A percentile compares a stretch with the other conserved stretches of the same genome.
Conservation (phyloP, 2,888 invertebrate genomes). For the Cheilosia variabilis region DNA sequence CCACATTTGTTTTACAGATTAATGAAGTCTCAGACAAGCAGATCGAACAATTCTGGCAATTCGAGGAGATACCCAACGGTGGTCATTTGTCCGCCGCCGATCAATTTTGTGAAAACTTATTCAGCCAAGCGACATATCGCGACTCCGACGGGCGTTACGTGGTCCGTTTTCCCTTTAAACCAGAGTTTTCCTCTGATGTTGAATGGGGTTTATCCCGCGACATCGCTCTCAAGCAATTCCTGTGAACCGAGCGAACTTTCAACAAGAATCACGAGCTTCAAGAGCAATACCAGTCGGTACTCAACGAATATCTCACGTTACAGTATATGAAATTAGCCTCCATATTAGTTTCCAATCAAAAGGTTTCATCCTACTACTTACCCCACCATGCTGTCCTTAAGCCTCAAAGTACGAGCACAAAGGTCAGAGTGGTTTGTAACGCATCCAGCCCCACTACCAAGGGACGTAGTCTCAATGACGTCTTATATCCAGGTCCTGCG, state of each 20-base stretch:
- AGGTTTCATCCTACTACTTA: constrained; percentile 1
- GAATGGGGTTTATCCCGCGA: background rate
- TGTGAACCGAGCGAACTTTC: background rate
- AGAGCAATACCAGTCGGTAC: background rate
- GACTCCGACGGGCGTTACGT: background rate
- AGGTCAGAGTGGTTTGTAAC: constrained; percentile 76
- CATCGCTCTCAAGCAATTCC: background rate
- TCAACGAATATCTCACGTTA: background rate
- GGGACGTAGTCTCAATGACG: constrained; percentile 53
- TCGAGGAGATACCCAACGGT: background rate
- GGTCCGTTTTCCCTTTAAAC: background rate
- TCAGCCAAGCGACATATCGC: background rate
- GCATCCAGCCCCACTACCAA: constrained; percentile 72
- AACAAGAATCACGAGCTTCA: background rate
- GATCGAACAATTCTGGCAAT: constrained; percentile 3
- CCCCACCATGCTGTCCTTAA: constrained; percentile 62
- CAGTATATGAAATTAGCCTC: background rate
- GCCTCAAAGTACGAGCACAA: constrained; percentile 62
- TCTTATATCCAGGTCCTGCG: constrained; percentile 70
- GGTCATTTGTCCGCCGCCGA: background rate
- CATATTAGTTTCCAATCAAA: background rate
- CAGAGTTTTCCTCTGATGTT: background rate
- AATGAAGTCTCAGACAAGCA: background rate
- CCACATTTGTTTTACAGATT: background rate
- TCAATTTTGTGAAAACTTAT: background rate